Percentiles rank a stretch among this genome's conserved stretches.
Conservation (phyloP, 2,888 invertebrate species). For the Ctena decussata region DNA sequence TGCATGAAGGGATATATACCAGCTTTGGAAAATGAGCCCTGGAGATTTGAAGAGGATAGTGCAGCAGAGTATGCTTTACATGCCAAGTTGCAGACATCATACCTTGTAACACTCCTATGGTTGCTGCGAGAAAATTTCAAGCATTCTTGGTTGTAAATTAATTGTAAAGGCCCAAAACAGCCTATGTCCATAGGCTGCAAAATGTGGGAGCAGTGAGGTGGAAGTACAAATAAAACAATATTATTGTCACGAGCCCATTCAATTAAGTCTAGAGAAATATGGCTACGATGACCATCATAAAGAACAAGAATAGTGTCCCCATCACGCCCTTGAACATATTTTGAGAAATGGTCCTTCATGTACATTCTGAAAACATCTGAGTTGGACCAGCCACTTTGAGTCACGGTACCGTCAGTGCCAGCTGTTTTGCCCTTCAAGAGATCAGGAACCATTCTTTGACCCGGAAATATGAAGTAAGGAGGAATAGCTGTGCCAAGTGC, state of each 20-base stretch:
- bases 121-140: neutral
- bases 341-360: slow-evolving; percentile 31
- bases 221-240: too few relatives aligned
- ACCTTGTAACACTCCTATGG: neutral
- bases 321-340: slow-evolving; percentile 13
- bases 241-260: slow-evolving; percentile 38
- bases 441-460: slow-evolving; percentile 19
- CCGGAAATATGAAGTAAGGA: slow-evolving; percentile 42
- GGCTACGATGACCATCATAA: slow-evolving; percentile 33
- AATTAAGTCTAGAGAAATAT: slow-evolving; percentile 13
- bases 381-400: slow-evolving; percentile 39
- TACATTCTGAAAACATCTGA: slow-evolving; percentile 28
- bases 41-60: neutral
- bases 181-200: too few relatives aligned
- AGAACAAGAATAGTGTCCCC: slow-evolving; percentile 12
- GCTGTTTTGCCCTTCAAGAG: slow-evolving; percentile 15
- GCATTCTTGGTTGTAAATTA: neutral
- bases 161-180: too few relatives aligned
- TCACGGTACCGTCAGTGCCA: slow-evolving; percentile 19
- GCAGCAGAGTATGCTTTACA: neutral
- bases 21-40: neutral
- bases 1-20: neutral
- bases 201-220: too few relatives aligned
- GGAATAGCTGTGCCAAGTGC: slow-evolving; percentile 32
- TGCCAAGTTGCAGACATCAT: neutral